A percentile compares a stretch with the other conserved stretches of the same genome.
Evolutionary conservation across 2,888 invertebrate species (phyloP).

Genomic region (Dasypogon diadema): DNA sequence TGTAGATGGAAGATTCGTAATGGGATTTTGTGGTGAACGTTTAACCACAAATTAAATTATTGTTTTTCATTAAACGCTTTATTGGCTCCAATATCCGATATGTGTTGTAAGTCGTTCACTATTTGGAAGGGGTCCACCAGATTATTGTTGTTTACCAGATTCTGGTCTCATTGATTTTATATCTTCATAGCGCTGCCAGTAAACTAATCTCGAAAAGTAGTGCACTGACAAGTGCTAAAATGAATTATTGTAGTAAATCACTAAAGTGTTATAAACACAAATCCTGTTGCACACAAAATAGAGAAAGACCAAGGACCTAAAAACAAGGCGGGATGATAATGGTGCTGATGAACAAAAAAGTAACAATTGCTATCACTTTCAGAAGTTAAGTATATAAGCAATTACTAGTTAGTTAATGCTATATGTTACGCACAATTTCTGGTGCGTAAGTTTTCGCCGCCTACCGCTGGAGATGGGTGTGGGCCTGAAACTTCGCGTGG

Average conservation of each 20-base stretch:
- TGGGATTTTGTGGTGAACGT: slow-evolving; percentile 44
- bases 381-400: too few species aligned
- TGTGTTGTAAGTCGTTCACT: slow-evolving; percentile 6
- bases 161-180: slow-evolving; percentile 22
- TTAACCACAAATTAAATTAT: slow-evolving; percentile 50
- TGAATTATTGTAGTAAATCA: slow-evolving; percentile 33
- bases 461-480: too few species aligned
- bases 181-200: background rate
- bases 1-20: slow-evolving; percentile 39
- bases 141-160: slow-evolving; percentile 23
- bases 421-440: too few species aligned
- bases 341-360: too few species aligned
- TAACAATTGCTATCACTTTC: too few species aligned
- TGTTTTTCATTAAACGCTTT: slow-evolving; percentile 51
- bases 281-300: too few species aligned
- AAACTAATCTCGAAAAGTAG: slow-evolving; percentile 14
- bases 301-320: too few species aligned
- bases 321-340: too few species aligned
- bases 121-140: background rate
- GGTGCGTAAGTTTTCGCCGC: too few species aligned
- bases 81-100: slow-evolving; percentile 42
- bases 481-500: too few species aligned
- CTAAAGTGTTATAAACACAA: slow-evolving; percentile 39
- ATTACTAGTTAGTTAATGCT: too few species aligned
- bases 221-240: slow-evolving; percentile 12